phyloP scores from a whole-genome alignment of 2,113 vertebrate genomes.

The Mesocricetus auratus region DNA sequence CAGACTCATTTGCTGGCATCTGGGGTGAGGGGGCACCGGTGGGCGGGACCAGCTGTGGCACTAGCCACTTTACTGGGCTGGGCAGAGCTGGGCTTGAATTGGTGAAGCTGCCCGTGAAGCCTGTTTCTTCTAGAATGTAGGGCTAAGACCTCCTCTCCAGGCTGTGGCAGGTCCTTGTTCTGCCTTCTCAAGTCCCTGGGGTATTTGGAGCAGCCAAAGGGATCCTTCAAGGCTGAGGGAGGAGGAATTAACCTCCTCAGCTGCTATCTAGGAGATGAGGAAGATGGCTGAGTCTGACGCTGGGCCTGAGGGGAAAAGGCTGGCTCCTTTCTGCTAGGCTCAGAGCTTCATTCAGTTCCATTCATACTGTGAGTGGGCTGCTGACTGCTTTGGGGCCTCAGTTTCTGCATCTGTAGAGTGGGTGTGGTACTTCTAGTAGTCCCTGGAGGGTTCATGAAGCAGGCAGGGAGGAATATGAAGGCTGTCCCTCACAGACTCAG shows the following conservation, averaged over 20 bases:
- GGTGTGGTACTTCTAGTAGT: neutral
- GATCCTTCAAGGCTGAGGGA: neutral
- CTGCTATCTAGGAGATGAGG: neutral
- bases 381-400: neutral
- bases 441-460: neutral
- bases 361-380: neutral
- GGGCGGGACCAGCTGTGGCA: accelerated
- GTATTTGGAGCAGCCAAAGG: neutral
- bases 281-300: neutral
- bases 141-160: no score
- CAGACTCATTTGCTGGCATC: neutral
- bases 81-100: neutral
- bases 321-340: neutral
- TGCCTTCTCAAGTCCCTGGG: neutral
- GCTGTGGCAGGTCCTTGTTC: no score
- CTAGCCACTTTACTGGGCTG: neutral
- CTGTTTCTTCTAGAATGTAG: neutral
- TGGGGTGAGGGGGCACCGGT: neutral
- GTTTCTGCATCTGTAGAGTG: neutral
- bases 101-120: neutral
- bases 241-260: neutral
- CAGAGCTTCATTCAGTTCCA: neutral
- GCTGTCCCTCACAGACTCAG: neutral
- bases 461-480: neutral
- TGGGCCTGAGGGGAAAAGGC: neutral